phyloP scores from a whole-genome alignment of 2,113 vertebrate species.

The Glaucomys volans region DNA sequence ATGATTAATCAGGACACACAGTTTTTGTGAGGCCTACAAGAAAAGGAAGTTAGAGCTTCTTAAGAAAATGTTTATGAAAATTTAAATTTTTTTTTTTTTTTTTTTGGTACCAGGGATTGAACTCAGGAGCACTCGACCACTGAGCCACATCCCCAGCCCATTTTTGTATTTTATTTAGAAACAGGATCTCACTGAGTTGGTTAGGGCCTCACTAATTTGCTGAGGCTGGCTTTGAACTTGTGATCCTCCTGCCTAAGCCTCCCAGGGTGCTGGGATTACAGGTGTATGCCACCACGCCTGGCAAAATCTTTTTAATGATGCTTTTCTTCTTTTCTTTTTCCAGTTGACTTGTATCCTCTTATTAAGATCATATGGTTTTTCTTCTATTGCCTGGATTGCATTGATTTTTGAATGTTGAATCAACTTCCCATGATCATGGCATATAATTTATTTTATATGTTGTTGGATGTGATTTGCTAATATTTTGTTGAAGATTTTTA shows the following conservation, averaged over 20 bases:
- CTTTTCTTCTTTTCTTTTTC: slow-evolving; percentile 45
- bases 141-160: too few species aligned
- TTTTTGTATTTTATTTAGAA: too few species aligned
- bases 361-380: neutral
- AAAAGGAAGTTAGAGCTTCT: neutral
- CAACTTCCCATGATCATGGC: neutral
- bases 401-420: slow-evolving; percentile 21
- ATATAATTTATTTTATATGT: neutral
- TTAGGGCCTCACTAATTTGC: too few species aligned
- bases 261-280: too few species aligned
- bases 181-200: too few species aligned
- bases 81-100: slow-evolving; percentile 3
- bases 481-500: too few species aligned
- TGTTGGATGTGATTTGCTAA: neutral
- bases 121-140: too few species aligned
- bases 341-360: neutral
- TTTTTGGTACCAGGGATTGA: too few species aligned
- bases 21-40: neutral
- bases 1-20: neutral
- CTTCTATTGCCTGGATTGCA: slow-evolving; percentile 4
- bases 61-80: neutral
- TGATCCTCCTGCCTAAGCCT: too few species aligned
- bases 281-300: too few species aligned
- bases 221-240: too few species aligned
- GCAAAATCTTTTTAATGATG: too few species aligned